These are phyloP conservation scores for Craterocephalus amniculus DNA, from an alignment of 2,797 vertebrate species.

Conservation along the genomic window DNA sequence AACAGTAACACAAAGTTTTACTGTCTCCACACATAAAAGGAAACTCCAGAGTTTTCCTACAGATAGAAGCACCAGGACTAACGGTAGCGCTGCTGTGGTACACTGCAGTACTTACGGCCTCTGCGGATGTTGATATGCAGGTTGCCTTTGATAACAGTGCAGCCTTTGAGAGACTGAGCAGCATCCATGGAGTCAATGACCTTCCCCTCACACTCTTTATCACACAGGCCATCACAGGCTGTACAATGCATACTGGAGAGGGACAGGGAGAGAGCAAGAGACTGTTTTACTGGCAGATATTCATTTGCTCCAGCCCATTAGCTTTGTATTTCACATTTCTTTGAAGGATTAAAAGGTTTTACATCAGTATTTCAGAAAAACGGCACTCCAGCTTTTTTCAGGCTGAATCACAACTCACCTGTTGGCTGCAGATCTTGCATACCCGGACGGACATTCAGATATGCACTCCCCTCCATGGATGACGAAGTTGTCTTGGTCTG, in stretches of 20 bases:
- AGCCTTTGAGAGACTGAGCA: slow-evolving; percentile 94
- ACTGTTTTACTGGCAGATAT: slow-evolving; percentile 15
- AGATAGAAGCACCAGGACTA: neutral
- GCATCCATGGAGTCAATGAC: slow-evolving; percentile 95
- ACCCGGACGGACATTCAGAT: slow-evolving; percentile 92
- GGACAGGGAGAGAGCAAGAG: slow-evolving; percentile 8
- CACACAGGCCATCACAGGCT: slow-evolving; percentile 94
- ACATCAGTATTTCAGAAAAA: neutral
- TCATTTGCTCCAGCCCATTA: slow-evolving; percentile 1
- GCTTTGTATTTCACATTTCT: slow-evolving; percentile 9
- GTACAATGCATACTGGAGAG: slow-evolving; percentile 91
- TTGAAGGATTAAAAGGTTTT: slow-evolving; percentile 22
- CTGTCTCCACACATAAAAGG: neutral
- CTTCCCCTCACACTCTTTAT: slow-evolving; percentile 93
- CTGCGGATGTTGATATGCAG: slow-evolving; percentile 97
- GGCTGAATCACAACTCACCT: slow-evolving; percentile 81
- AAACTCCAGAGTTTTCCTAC: slow-evolving; percentile 9
- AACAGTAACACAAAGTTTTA: no score
- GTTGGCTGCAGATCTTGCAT: slow-evolving; percentile 87
- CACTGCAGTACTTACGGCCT: slow-evolving; percentile 89
- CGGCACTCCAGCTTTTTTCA: neutral
- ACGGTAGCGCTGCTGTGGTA: slow-evolving; percentile 5
- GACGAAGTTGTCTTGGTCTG: slow-evolving; percentile 87
- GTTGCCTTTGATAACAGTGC: slow-evolving; percentile 96
- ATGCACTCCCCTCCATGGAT: slow-evolving; percentile 94